Evolutionary conservation across 64 coral and sea anemone species (phyloP).

Genomic region (Pocillopora verrucosa): DNA sequence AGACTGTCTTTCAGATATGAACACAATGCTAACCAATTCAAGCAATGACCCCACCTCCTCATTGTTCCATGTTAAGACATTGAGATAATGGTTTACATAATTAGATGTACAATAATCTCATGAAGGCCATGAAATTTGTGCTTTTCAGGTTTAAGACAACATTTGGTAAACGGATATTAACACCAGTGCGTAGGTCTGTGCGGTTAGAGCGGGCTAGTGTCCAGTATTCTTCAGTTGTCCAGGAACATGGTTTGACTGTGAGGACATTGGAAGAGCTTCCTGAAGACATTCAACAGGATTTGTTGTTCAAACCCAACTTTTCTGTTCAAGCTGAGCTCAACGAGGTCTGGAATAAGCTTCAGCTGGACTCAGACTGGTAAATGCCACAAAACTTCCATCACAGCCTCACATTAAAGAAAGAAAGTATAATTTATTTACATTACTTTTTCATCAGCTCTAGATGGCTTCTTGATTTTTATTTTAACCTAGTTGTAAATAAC

Average conservation of each 20-base stretch:
- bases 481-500: neutral
- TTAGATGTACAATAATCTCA: neutral
- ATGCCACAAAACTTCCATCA: neutral
- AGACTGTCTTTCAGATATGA: too few relatives aligned
- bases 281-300: constrained; percentile 48
- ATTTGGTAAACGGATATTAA: constrained; percentile 51
- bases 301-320: constrained; percentile 74
- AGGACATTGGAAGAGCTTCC: constrained; percentile 54
- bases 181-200: constrained; percentile 60
- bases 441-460: too few relatives aligned
- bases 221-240: constrained; percentile 56
- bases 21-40: too few relatives aligned
- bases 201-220: constrained; percentile 58
- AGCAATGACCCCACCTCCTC: too few relatives aligned
- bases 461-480: neutral
- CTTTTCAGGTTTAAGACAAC: constrained; percentile 50
- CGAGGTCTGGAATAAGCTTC: constrained; percentile 62
- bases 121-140: neutral
- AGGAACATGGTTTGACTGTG: constrained; percentile 63
- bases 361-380: neutral
- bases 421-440: too few relatives aligned
- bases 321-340: constrained; percentile 58
- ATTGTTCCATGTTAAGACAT: too few relatives aligned
- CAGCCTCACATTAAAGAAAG: too few relatives aligned
- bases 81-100: neutral